Evolutionary conservation across 2,797 vertebrate species (phyloP).

Genomic region (Cynodonichthys magdalenae): DNA sequence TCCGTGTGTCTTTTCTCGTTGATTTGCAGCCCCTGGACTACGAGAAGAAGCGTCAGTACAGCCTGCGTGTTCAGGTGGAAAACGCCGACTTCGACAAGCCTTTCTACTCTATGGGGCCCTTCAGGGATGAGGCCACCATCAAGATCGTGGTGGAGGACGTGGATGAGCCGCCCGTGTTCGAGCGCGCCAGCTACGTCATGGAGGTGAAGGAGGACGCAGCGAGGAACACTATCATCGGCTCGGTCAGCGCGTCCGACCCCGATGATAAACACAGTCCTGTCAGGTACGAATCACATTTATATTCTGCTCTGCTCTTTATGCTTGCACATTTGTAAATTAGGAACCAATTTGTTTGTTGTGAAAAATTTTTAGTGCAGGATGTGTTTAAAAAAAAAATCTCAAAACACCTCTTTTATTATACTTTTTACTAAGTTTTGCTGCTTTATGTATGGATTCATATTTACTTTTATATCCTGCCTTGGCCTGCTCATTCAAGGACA

Average conservation of each 20-base stretch:
- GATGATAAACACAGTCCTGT: constrained; percentile 87
- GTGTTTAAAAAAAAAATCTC: too few species aligned
- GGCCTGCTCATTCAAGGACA: too few species aligned
- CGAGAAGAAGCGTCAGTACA: constrained; percentile 88
- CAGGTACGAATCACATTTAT: constrained; percentile 77
- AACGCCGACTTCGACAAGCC: constrained; percentile 86
- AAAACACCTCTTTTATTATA: too few species aligned
- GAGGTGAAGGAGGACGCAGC: constrained; percentile 90
- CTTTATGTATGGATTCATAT: too few species aligned
- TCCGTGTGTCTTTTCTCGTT: not conserved
- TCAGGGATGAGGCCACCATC: constrained; percentile 88
- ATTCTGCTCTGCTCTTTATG: not conserved
- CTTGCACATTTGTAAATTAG: too few species aligned
- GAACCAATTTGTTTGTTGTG: too few species aligned
- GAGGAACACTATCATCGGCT: constrained; percentile 82
- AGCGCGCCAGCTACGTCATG: constrained; percentile 85
- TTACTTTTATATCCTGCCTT: too few species aligned
- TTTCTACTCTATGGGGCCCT: constrained; percentile 87
- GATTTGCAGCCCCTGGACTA: constrained; percentile 87
- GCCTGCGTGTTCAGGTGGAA: constrained; percentile 89
- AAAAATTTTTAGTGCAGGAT: too few species aligned
- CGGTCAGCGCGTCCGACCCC: constrained; percentile 88
- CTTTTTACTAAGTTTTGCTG: too few species aligned
- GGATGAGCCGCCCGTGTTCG: constrained; percentile 91
- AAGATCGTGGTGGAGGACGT: constrained; percentile 91